Conservation (phyloP, 2,797 vertebrate genomes). For the Anguilla megastoma region DNA sequence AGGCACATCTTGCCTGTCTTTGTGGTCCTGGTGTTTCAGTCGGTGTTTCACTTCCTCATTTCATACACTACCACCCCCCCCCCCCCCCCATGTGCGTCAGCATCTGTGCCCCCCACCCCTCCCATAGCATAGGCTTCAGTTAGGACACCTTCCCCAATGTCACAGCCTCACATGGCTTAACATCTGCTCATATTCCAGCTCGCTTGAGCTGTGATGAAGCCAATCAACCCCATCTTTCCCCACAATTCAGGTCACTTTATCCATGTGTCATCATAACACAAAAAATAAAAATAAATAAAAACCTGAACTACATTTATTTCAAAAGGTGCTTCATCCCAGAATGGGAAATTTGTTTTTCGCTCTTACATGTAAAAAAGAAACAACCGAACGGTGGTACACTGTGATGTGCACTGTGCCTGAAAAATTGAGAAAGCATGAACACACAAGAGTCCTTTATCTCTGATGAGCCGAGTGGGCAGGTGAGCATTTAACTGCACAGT, state of each 20-base stretch:
- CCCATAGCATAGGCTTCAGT: not conserved
- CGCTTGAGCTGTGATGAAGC: not conserved
- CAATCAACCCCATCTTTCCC: not conserved
- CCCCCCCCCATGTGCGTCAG: not conserved
- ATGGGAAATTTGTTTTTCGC: not conserved
- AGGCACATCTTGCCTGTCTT: constrained; percentile 27
- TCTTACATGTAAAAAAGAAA: not conserved
- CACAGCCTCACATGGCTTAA: not conserved
- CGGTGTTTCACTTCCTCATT: constrained; percentile 21
- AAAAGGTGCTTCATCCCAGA: not conserved
- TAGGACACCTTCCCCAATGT: not conserved
- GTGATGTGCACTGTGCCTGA: not conserved
- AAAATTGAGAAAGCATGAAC: not conserved
- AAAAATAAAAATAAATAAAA: not conserved
- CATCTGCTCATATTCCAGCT: not conserved
- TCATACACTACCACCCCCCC: not conserved
- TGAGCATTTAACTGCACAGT: not conserved
- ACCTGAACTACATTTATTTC: not conserved
- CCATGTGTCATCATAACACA: not conserved
- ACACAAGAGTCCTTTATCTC: not conserved
- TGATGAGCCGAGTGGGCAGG: not conserved
- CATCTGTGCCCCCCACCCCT: not conserved
- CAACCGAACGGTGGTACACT: not conserved
- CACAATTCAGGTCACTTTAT: not conserved
- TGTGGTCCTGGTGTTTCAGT: constrained; percentile 17